Percentiles rank a stretch among this genome's conserved stretches.
Evolutionary conservation across 2,797 vertebrate genomes (phyloP).

Genomic region (Dermochelys coriacea): DNA sequence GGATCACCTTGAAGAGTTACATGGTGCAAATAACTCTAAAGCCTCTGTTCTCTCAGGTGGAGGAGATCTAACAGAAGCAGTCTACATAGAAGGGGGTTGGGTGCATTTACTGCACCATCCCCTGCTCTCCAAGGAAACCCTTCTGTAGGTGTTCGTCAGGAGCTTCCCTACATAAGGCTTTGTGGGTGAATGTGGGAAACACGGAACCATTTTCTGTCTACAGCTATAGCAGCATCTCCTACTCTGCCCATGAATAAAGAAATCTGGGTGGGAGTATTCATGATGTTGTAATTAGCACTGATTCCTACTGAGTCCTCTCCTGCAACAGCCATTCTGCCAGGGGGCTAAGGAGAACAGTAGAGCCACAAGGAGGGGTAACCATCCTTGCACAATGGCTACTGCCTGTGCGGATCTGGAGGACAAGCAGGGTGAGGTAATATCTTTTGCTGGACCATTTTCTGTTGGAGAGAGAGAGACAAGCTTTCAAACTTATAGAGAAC

Average conservation of each 20-base stretch:
- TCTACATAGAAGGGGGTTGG: not conserved
- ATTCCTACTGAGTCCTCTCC: not conserved
- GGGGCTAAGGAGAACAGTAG: not conserved
- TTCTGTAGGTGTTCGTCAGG: not conserved
- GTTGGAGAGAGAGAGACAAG: too few species aligned
- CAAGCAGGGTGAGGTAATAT: too few species aligned
- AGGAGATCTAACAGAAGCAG: not conserved
- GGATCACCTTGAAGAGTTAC: rapidly evolving
- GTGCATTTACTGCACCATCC: not conserved
- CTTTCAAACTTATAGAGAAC: too few species aligned
- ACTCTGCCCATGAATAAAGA: not conserved
- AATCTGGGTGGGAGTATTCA: not conserved
- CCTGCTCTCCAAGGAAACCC: not conserved
- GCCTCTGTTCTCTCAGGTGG: not conserved
- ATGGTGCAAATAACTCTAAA: rapidly evolving
- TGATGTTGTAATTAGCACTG: not conserved
- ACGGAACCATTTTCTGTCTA: not conserved
- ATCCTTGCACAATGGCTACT: not conserved
- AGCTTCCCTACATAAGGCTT: not conserved
- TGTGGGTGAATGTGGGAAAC: not conserved
- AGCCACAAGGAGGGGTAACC: not conserved
- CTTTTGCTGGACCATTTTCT: too few species aligned
- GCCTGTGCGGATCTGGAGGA: too few species aligned
- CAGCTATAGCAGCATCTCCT: not conserved
- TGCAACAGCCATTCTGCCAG: not conserved